A percentile compares a stretch with the other conserved stretches of the same genome.
These are phyloP conservation scores for Ailuropoda melanoleuca DNA, from an alignment of 2,113 vertebrate genomes.

Conservation along the genomic window DNA sequence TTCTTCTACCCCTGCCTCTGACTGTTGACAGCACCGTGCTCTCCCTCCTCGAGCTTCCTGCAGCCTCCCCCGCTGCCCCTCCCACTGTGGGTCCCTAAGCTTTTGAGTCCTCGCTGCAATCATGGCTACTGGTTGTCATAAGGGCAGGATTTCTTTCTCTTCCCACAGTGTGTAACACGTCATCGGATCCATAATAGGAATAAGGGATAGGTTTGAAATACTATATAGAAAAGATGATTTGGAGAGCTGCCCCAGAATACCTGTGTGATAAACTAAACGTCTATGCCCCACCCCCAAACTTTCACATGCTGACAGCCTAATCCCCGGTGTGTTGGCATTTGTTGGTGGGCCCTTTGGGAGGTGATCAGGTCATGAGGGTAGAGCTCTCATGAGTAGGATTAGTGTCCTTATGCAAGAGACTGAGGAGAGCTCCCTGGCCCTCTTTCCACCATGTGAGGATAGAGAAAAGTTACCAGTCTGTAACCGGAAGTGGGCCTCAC, in stretches of 20 bases:
- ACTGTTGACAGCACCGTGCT: rapidly evolving
- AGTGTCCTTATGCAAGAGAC: neutral
- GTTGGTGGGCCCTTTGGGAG: neutral
- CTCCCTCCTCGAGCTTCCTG: rapidly evolving
- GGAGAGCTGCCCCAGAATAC: neutral
- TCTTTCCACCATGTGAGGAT: neutral
- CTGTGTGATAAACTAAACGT: neutral
- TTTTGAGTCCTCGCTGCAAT: neutral
- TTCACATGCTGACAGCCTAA: neutral
- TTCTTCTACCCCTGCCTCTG: neutral
- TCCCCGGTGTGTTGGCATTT: neutral
- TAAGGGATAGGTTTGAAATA: neutral
- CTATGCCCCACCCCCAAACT: neutral
- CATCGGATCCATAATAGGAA: no score
- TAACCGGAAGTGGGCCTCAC: neutral
- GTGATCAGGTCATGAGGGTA: no score
- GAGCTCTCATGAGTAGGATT: neutral
- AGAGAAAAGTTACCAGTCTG: neutral
- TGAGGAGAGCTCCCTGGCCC: rapidly evolving
- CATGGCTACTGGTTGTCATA: neutral
- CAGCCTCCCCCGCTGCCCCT: no score
- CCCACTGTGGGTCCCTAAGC: neutral
- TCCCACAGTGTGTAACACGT: neutral
- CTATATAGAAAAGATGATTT: neutral
- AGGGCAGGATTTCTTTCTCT: neutral